Percentiles rank a stretch among this genome's conserved stretches.
Conservation (phyloP, 1,140 invertebrate genomes). For the Megathymus violae region DNA sequence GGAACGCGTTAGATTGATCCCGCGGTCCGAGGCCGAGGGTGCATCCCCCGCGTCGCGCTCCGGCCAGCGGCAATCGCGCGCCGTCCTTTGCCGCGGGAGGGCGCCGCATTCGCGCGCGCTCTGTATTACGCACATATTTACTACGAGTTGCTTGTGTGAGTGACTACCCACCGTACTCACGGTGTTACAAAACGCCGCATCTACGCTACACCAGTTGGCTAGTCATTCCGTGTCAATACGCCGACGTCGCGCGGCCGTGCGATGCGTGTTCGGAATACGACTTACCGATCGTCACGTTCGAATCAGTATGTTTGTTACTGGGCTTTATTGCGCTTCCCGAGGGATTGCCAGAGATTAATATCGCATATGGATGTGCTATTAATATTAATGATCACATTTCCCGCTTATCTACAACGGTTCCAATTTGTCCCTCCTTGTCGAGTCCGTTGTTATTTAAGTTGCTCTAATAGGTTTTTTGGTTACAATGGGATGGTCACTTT, state of each 20-base stretch:
- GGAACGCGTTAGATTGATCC: constrained; percentile 68
- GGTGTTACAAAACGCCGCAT: not conserved
- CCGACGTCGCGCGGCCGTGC: constrained; percentile 42
- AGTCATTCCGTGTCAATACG: constrained; percentile 24
- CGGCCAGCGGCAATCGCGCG: constrained; percentile 71
- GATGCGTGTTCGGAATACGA: constrained; percentile 64
- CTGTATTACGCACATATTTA: no score
- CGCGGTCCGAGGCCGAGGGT: constrained; percentile 55
- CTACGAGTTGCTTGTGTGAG: constrained; percentile 56
- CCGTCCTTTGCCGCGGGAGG: constrained; percentile 73
- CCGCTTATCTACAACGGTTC: constrained; percentile 44
- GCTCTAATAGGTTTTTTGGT: not conserved
- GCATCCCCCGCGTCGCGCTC: constrained; percentile 56
- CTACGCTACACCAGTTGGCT: not conserved
- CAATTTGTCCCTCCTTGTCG: not conserved
- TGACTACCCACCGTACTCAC: constrained; percentile 38
- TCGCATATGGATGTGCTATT: constrained; percentile 50
- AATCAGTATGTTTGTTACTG: constrained; percentile 64
- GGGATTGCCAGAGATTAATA: constrained; percentile 56
- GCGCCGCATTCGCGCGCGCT: constrained; percentile 52
- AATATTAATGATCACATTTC: constrained; percentile 38
- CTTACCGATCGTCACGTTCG: constrained; percentile 49
- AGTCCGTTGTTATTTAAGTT: constrained; percentile 1
- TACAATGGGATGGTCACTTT: not conserved
- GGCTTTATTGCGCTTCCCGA: constrained; percentile 61